phyloP scores from a whole-genome alignment of 2,888 invertebrate genomes.

The Ceramica pisi region DNA sequence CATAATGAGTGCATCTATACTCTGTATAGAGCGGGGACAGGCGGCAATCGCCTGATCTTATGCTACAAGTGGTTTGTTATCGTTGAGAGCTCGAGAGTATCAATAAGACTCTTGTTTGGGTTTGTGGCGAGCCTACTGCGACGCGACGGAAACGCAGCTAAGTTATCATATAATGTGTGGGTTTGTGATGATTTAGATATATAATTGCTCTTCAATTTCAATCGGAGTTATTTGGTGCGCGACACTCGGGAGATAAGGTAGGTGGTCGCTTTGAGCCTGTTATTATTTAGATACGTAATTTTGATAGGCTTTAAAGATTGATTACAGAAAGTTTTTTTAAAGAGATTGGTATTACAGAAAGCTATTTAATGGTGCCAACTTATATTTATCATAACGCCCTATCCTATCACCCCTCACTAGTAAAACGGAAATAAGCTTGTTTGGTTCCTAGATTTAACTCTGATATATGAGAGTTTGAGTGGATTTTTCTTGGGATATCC shows the following conservation, averaged over 20 bases:
- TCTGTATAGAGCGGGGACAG: constrained; percentile 23
- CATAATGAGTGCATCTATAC: constrained; percentile 30
- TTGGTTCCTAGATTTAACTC: not conserved
- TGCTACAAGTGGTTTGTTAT: constrained; percentile 52
- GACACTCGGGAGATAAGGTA: constrained; percentile 42
- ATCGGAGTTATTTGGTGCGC: constrained; percentile 32
- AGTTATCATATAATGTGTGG: constrained; percentile 14
- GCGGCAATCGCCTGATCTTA: constrained; percentile 46
- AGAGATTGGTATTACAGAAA: too few relatives aligned
- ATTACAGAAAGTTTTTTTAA: too few relatives aligned
- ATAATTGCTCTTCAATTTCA: constrained; percentile 30
- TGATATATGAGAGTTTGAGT: too few relatives aligned
- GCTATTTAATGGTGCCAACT: too few relatives aligned
- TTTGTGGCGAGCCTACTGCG: constrained; percentile 29
- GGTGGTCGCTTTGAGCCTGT: constrained; percentile 3
- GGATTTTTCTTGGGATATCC: too few relatives aligned
- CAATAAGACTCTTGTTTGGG: constrained; percentile 48
- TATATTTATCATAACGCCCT: too few relatives aligned
- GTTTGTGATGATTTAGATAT: constrained; percentile 41
- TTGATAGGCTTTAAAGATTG: too few relatives aligned
- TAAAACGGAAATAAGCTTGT: not conserved
- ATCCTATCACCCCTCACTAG: not conserved
- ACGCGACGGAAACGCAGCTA: constrained; percentile 39
- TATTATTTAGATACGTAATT: not conserved
- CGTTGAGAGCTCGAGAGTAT: constrained; percentile 32